phyloP scores from a whole-genome alignment of 2,888 invertebrate species.

The Sinopyrophorus schimmeli region DNA sequence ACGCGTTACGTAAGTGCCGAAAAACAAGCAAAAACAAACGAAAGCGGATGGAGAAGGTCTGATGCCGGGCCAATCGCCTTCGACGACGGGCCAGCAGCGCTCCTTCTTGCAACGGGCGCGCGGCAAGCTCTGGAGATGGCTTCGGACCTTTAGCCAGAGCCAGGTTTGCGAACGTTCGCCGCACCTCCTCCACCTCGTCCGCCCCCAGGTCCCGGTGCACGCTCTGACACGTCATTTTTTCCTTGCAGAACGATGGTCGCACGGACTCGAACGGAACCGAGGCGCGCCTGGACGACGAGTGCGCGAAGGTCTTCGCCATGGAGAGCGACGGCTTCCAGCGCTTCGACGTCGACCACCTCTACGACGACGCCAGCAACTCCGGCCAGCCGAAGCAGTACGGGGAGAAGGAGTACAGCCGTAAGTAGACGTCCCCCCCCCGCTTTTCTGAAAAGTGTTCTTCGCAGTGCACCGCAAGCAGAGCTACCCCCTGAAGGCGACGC shows the following conservation, averaged over 20 bases:
- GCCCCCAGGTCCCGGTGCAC: no score
- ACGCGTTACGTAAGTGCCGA: neutral
- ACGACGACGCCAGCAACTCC: constrained; percentile 41
- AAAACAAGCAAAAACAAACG: neutral
- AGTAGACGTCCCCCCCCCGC: no score
- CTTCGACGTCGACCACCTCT: constrained; percentile 61
- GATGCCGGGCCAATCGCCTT: constrained; percentile 46
- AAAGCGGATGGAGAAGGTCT: neutral
- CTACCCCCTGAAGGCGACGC: constrained; percentile 65
- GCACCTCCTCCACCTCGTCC: no score
- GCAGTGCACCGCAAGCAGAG: constrained; percentile 66
- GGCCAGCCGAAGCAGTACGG: constrained; percentile 51
- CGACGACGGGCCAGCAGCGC: constrained; percentile 45
- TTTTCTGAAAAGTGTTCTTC: constrained; percentile 3
- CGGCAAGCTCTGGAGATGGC: constrained; percentile 56
- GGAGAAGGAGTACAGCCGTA: constrained; percentile 55
- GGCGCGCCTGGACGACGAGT: constrained; percentile 81
- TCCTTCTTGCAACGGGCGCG: constrained; percentile 56
- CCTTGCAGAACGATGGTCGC: constrained; percentile 50
- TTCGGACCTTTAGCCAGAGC: constrained; percentile 47
- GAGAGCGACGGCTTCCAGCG: constrained; percentile 60
- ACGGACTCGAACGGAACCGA: constrained; percentile 56
- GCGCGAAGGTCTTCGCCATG: constrained; percentile 84
- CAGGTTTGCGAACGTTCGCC: no score
- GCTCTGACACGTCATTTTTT: neutral